Conservation (phyloP, 1,140 invertebrate species). For the Pentalonia nigronervosa region DNA sequence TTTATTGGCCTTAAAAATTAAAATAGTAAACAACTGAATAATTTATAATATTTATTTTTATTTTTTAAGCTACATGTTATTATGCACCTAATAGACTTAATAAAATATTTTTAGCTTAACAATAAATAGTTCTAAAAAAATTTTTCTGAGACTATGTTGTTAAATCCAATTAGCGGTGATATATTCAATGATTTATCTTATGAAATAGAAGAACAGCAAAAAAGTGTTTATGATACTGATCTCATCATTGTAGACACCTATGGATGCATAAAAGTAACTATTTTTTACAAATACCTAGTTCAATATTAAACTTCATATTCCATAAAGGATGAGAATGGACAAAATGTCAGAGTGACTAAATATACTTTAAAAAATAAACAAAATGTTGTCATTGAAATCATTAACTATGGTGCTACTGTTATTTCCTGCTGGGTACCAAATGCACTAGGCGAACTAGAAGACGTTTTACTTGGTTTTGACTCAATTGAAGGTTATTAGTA, state of each 20-base stretch:
- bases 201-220: too few species aligned
- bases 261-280: constrained; percentile 22
- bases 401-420: constrained; percentile 81
- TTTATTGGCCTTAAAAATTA: neutral
- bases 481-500: constrained; percentile 69
- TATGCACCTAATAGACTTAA: neutral
- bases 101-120: neutral
- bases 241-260: constrained; percentile 14
- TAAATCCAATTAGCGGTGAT: neutral
- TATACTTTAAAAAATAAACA: constrained; percentile 43
- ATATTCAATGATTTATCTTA: neutral
- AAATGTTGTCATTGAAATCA: constrained; percentile 66
- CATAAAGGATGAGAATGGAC: constrained; percentile 14
- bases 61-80: neutral
- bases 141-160: neutral
- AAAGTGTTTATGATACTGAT: neutral
- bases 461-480: constrained; percentile 82
- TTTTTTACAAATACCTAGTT: neutral
- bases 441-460: constrained; percentile 71
- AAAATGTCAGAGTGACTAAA: neutral
- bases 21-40: neutral
- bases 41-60: constrained; percentile 22
- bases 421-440: constrained; percentile 78
- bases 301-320: neutral
- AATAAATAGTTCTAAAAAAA: neutral